Evolutionary conservation across 2,113 vertebrate genomes (phyloP).

Genomic region (Pungitius pungitius): DNA sequence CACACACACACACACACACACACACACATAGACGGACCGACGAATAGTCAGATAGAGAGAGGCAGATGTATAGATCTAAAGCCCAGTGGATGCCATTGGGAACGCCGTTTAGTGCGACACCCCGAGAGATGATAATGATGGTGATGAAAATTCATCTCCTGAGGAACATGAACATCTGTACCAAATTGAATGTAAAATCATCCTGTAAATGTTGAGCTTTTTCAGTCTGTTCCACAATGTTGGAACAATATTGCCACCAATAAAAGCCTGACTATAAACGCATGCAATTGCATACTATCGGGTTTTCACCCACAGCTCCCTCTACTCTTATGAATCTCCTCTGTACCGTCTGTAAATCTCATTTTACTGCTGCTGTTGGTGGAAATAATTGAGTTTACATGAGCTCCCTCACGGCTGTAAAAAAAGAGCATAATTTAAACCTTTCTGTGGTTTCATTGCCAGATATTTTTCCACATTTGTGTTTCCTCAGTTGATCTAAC

Average conservation of each 20-base stretch:
- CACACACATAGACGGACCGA: not conserved
- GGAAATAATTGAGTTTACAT: slow-evolving; percentile 50
- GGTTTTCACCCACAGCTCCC: slow-evolving; percentile 30
- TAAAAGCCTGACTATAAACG: not conserved
- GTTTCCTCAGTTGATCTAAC: slow-evolving; percentile 17
- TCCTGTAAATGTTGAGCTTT: not conserved
- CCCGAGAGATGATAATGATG: too few species aligned
- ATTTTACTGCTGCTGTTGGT: slow-evolving; percentile 44
- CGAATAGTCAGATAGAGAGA: not conserved
- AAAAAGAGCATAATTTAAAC: slow-evolving; percentile 51
- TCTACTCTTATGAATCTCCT: slow-evolving; percentile 14
- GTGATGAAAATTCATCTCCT: not conserved
- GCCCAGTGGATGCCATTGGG: too few species aligned
- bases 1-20: too few species aligned
- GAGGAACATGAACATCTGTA: not conserved
- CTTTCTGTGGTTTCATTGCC: slow-evolving; percentile 30
- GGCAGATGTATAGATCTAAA: not conserved
- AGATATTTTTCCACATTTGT: slow-evolving; percentile 40
- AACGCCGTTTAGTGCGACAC: too few species aligned
- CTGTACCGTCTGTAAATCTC: slow-evolving; percentile 27
- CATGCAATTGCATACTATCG: slow-evolving; percentile 15
- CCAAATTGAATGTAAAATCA: not conserved
- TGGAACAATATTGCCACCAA: not conserved
- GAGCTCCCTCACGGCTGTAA: slow-evolving; percentile 49
- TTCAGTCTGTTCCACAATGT: not conserved